Conservation (phyloP, 2,797 vertebrate genomes). For the Urocyon cinereoargenteus region DNA sequence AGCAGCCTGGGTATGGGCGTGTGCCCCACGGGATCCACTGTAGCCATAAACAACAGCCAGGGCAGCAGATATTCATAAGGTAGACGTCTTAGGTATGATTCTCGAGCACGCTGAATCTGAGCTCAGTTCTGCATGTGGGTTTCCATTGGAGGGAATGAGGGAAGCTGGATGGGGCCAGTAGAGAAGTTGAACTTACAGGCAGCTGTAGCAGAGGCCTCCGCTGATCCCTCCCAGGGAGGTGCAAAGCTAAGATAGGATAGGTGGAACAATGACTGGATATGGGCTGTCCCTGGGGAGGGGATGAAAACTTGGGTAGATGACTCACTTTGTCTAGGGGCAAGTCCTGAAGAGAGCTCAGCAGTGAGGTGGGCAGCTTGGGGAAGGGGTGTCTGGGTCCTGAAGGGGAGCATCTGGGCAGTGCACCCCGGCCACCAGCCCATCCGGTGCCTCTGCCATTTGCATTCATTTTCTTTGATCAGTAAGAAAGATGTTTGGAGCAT, state of each 20-base stretch:
- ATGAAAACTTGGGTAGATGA: fast-evolving
- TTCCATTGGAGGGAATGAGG: neutral
- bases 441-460: neutral
- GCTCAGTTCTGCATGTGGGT: neutral
- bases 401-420: neutral
- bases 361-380: neutral
- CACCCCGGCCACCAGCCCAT: too few relatives aligned
- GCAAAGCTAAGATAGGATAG: neutral
- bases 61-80: neutral
- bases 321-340: neutral
- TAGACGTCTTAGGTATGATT: neutral
- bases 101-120: neutral
- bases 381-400: neutral
- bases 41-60: neutral
- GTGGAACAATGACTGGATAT: neutral
- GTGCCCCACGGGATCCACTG: neutral
- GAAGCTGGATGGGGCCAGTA: neutral
- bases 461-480: neutral
- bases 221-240: neutral
- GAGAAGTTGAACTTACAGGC: neutral
- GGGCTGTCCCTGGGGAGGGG: neutral
- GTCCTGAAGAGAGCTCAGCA: neutral
- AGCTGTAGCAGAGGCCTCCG: neutral
- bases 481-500: neutral
- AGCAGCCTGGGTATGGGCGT: neutral